These are phyloP conservation scores for Pandion haliaetus DNA, from an alignment of 2,113 vertebrate species.

Conservation along the genomic window DNA sequence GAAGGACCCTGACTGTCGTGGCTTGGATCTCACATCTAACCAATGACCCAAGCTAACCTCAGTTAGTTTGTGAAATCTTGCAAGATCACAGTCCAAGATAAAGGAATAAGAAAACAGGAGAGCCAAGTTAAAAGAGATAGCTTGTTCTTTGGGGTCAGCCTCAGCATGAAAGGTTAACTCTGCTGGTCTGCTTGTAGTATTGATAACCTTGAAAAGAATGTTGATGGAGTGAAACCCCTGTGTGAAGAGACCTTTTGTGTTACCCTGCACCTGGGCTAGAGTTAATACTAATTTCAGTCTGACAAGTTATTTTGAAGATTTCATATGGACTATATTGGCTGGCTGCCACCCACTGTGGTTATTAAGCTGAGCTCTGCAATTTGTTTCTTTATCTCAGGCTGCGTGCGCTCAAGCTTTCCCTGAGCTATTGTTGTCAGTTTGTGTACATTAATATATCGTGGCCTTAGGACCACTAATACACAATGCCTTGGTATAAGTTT, in stretches of 20 bases:
- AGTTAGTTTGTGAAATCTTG: neutral
- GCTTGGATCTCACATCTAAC: neutral
- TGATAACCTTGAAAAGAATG: constrained; percentile 6
- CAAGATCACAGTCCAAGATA: neutral
- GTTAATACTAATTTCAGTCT: neutral
- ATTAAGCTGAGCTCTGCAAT: constrained; percentile 2
- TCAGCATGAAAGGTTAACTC: neutral
- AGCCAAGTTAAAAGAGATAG: neutral
- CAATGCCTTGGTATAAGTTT: neutral
- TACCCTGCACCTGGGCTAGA: neutral
- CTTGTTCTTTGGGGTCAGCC: neutral
- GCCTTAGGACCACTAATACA: neutral
- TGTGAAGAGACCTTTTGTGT: neutral
- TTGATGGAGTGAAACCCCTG: neutral
- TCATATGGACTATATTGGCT: neutral
- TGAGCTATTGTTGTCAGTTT: constrained; percentile 12
- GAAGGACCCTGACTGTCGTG: neutral
- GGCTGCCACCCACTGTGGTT: neutral
- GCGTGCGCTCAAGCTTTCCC: neutral
- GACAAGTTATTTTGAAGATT: constrained; percentile 19
- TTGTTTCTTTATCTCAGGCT: constrained; percentile 28
- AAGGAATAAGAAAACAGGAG: neutral
- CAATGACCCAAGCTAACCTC: constrained; percentile 13
- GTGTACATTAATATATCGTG: neutral
- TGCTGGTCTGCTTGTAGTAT: neutral